Evolutionary conservation across 2,113 vertebrate genomes (phyloP).

Genomic region (Melozone crissalis): DNA sequence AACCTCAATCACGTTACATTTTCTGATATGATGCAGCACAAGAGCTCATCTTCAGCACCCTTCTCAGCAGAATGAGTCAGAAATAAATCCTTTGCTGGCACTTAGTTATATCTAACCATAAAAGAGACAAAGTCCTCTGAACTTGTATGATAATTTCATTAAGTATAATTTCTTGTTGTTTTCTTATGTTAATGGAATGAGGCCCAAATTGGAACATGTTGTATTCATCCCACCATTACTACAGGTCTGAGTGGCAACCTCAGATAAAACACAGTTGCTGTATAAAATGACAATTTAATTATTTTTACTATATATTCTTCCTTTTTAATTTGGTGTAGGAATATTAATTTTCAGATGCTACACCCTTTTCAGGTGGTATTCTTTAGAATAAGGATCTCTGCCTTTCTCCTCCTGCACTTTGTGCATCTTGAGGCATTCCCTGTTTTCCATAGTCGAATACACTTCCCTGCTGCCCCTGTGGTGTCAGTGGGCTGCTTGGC

Average conservation of each 20-base stretch:
- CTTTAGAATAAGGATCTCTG: not conserved
- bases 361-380: not conserved
- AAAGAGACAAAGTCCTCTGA: not conserved
- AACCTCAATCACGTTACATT: not conserved
- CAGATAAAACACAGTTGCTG: not conserved
- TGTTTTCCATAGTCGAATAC: not conserved
- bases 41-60: not conserved
- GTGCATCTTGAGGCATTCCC: not conserved
- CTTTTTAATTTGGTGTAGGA: not conserved
- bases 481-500: not conserved
- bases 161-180: not conserved
- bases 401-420: not conserved
- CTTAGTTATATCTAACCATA: not conserved
- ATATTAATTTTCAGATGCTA: not conserved
- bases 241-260: not conserved
- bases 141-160: not conserved
- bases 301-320: not conserved
- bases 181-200: not conserved
- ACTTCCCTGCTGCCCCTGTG: not conserved
- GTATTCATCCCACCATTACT: not conserved
- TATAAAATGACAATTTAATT: not conserved
- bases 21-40: not conserved
- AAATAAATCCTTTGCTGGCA: not conserved
- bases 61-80: not conserved
- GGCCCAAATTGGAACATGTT: not conserved